Evolutionary conservation across 2,113 vertebrate species (phyloP), one percentile per base, ranked within the genome.

Genomic region (Cephalopholis sonnerati): DNA sequence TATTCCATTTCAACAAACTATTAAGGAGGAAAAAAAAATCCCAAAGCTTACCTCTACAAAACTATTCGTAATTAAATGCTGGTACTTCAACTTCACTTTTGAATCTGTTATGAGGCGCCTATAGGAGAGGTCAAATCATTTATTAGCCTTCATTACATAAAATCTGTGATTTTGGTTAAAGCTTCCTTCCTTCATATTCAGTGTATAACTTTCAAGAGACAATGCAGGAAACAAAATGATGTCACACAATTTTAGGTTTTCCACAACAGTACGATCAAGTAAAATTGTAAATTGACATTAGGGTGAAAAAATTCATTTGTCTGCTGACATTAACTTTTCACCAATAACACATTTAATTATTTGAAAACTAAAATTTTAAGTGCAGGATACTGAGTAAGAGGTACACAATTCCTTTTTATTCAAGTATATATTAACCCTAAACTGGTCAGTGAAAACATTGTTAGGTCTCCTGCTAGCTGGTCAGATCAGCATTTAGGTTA

Each of bases 31-130:
- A 48, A 46, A 46, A n/a, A 68, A 74, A 78, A 65, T 36, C 4
- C 58, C 20, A 67, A 55, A 77, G 93, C 97, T 98, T 96, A 99
- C 98, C 98, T 99, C 98, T 97, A 99, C 98, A 98, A 99, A 99
- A 96, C 98, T 99, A 98, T 99, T 99, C 66, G 98, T 99, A 96
- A 99, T 99, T 98, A 99, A 97, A 98, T 99, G 98, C 94, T 99
- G 98, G 97, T 99, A 99, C 96, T 99, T 99, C 97, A 99, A 97
- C 95, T 99, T 99, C 95, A 99, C 98, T 97, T 99, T 99, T 87
- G 98, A 99, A 96, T 99, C 98, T 96, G 97, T 99, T 93, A 99
- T 99, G 95, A 99, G 95, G 90, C 98, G 97, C 98, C 98, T 99
- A 79, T 44, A 86, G 84, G 82, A 94, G 79, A 93, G 82, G 22